Conservation (phyloP, 2,797 vertebrate species). For the Sebastes dallii region DNA sequence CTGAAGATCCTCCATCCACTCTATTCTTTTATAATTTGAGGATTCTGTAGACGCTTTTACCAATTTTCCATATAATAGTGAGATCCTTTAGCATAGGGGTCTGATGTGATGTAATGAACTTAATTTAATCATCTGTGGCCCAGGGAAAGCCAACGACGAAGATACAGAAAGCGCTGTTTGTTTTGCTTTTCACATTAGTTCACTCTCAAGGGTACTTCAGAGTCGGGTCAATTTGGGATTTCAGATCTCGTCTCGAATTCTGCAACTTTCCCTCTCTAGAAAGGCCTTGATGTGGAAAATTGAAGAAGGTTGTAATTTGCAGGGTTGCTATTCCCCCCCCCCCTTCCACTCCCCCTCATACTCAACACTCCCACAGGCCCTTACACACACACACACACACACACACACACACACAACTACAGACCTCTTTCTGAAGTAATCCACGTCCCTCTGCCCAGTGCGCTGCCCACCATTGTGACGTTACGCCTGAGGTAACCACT, state of each 20-base stretch:
- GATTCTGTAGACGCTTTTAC: no score
- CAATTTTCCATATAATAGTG: no score
- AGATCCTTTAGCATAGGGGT: no score
- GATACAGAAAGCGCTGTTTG: conserved; percentile 22
- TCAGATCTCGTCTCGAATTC: conserved; percentile 29
- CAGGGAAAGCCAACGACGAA: neutral
- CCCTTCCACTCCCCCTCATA: neutral
- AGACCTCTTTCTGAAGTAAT: conserved; percentile 11
- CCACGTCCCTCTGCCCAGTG: neutral
- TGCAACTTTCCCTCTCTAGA: conserved; percentile 36
- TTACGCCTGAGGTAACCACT: neutral
- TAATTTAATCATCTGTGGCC: neutral
- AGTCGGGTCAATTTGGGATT: conserved; percentile 32
- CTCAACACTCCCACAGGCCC: conserved; percentile 5
- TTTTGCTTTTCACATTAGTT: conserved; percentile 19
- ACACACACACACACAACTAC: neutral
- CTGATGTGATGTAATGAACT: neutral
- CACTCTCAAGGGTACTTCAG: conserved; percentile 39
- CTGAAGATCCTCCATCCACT: no score
- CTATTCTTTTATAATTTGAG: no score
- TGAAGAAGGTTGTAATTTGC: conserved; percentile 68
- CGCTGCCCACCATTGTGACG: neutral
- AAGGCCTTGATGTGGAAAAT: conserved; percentile 72
- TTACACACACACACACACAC: neutral
- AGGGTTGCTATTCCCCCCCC: conserved; percentile 37